Evolutionary conservation across 2,113 vertebrate species (phyloP).

Genomic region (Phalacrocorax carbo): DNA sequence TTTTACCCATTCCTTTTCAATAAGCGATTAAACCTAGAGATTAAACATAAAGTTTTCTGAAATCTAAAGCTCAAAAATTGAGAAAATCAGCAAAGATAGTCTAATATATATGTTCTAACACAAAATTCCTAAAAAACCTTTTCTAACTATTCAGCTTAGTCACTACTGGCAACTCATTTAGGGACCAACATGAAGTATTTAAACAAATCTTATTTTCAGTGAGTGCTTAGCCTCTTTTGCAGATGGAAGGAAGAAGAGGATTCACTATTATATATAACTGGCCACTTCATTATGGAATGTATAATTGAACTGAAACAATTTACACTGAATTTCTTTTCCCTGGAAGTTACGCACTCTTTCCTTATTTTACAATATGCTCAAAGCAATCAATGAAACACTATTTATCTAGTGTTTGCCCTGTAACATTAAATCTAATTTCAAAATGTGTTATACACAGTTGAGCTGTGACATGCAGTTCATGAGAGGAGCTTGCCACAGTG

Average conservation of each 20-base stretch:
- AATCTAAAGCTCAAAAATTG: background rate
- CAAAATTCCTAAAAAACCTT: background rate
- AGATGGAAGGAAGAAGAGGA: background rate
- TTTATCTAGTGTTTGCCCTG: background rate
- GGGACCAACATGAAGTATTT: background rate
- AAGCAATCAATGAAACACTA: background rate
- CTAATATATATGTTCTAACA: background rate
- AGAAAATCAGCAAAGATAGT: background rate
- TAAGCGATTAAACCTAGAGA: background rate
- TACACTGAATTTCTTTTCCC: background rate
- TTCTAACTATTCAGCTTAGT: background rate
- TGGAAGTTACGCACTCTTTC: background rate
- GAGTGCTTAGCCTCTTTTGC: background rate
- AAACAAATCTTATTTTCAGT: background rate
- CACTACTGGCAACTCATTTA: background rate
- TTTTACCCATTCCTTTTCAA: background rate
- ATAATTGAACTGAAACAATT: background rate
- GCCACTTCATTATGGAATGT: background rate
- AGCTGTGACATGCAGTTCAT: background rate
- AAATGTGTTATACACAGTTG: background rate
- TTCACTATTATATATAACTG: background rate
- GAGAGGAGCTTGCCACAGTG: background rate
- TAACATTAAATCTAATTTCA: background rate
- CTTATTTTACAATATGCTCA: background rate
- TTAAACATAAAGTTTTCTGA: background rate